These are phyloP conservation scores for Ruditapes philippinarum DNA, from an alignment of 1,140 invertebrate genomes.

Conservation along the genomic window DNA sequence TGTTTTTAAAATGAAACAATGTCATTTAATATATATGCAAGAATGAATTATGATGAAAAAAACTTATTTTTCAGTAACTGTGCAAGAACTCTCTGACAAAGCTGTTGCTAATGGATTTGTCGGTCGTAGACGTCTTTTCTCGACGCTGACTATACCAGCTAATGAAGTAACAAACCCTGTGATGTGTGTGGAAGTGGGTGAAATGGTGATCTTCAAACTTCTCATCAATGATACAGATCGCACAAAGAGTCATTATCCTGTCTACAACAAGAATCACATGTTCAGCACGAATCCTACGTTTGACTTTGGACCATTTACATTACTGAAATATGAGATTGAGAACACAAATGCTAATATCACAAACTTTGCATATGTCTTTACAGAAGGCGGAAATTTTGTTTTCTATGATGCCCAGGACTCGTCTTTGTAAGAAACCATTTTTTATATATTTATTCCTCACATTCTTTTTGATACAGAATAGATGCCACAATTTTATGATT, in stretches of 20 bases:
- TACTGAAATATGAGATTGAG: slow-evolving; percentile 78
- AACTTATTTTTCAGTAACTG: slow-evolving; percentile 60
- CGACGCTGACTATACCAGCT: slow-evolving; percentile 74
- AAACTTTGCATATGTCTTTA: slow-evolving; percentile 83
- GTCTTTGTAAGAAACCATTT: slow-evolving; percentile 59
- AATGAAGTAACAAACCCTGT: slow-evolving; percentile 82
- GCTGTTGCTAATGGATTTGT: neutral
- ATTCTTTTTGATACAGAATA: too few relatives aligned
- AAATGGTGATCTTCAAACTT: slow-evolving; percentile 83
- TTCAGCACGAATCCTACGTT: slow-evolving; percentile 84
- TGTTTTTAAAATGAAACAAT: too few relatives aligned
- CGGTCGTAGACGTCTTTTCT: slow-evolving; percentile 75
- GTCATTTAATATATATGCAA: too few relatives aligned
- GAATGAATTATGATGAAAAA: too few relatives aligned
- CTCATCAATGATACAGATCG: slow-evolving; percentile 79
- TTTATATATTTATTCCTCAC: neutral
- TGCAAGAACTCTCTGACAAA: slow-evolving; percentile 40
- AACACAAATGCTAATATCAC: slow-evolving; percentile 82
- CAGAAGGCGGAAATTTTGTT: slow-evolving; percentile 82
- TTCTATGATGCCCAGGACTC: slow-evolving; percentile 81
- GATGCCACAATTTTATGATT: too few relatives aligned
- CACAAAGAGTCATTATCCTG: slow-evolving; percentile 82
- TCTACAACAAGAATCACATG: slow-evolving; percentile 83
- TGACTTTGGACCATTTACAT: slow-evolving; percentile 83
- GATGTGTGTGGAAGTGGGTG: slow-evolving; percentile 81